These are phyloP conservation scores for Drosophila nannoptera DNA, from an alignment of 1,140 invertebrate genomes.

Conservation along the genomic window DNA sequence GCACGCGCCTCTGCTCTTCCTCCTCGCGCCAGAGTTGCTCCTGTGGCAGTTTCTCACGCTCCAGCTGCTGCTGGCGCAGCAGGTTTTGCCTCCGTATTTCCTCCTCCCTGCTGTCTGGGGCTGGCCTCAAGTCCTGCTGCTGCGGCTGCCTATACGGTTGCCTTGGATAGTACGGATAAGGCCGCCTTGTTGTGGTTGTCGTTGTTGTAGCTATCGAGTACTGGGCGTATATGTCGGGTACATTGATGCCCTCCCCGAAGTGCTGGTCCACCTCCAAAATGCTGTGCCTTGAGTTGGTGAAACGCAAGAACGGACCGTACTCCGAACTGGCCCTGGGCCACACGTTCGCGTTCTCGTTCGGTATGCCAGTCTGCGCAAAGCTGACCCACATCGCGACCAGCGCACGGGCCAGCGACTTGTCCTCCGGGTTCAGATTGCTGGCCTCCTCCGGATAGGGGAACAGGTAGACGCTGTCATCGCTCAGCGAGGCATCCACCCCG, in stretches of 20 bases:
- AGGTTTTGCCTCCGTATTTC: slow-evolving; percentile 14
- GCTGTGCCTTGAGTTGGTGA: slow-evolving; percentile 54
- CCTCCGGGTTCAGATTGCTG: slow-evolving; percentile 54
- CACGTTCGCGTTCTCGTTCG: slow-evolving; percentile 45
- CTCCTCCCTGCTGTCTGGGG: slow-evolving; percentile 5
- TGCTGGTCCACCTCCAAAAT: slow-evolving; percentile 67
- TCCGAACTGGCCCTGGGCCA: slow-evolving; percentile 65
- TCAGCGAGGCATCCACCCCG: slow-evolving; percentile 69
- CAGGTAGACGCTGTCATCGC: slow-evolving; percentile 76
- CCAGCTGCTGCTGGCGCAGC: slow-evolving; percentile 21
- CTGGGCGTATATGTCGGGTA: slow-evolving; percentile 55
- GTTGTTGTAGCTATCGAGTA: slow-evolving; percentile 24
- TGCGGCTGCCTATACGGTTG: slow-evolving; percentile 5
- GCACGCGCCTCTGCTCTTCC: slow-evolving; percentile 9
- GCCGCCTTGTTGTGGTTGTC: slow-evolving; percentile 38
- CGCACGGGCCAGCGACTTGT: slow-evolving; percentile 57
- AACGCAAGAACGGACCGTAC: slow-evolving; percentile 67
- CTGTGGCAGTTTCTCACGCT: slow-evolving; percentile 29
- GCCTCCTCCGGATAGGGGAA: slow-evolving; percentile 71
- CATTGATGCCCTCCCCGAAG: slow-evolving; percentile 65
- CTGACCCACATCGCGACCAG: slow-evolving; percentile 69
- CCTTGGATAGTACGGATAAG: slow-evolving; percentile 31
- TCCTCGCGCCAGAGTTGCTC: slow-evolving; percentile 10
- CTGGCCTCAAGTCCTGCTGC: slow-evolving; percentile 1
- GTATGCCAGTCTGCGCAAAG: slow-evolving; percentile 57